These are phyloP conservation scores for Heliornis fulica DNA, from an alignment of 2,113 vertebrate genomes.

Conservation along the genomic window DNA sequence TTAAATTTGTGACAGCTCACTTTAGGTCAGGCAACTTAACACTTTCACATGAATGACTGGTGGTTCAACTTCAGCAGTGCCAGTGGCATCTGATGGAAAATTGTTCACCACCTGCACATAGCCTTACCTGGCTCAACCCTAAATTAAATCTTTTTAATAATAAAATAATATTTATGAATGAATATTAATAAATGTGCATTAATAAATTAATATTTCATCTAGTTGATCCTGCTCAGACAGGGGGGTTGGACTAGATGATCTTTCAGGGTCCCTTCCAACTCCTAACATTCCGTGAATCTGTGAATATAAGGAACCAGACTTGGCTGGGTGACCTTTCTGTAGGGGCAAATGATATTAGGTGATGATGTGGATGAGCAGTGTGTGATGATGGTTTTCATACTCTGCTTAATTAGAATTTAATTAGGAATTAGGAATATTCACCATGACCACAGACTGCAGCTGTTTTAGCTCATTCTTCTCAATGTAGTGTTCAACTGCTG, in stretches of 20 bases:
- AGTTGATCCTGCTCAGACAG: no score
- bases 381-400: neutral
- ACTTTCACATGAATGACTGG: neutral
- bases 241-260: no score
- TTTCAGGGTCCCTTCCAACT: no score
- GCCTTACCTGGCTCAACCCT: neutral
- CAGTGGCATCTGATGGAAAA: neutral
- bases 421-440: neutral
- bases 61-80: neutral
- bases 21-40: neutral
- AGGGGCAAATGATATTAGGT: neutral
- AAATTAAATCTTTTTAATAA: neutral
- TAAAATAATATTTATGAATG: no score
- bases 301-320: neutral
- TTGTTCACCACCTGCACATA: neutral
- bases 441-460: neutral
- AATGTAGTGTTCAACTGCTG: neutral
- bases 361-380: neutral
- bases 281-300: no score
- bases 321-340: neutral
- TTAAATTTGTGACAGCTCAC: constrained; percentile 40
- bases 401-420: neutral
- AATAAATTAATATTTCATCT: no score
- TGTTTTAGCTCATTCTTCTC: neutral
- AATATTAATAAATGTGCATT: no score